phyloP scores from a whole-genome alignment of 1,140 invertebrate species.

The Trialeurodes vaporariorum region DNA sequence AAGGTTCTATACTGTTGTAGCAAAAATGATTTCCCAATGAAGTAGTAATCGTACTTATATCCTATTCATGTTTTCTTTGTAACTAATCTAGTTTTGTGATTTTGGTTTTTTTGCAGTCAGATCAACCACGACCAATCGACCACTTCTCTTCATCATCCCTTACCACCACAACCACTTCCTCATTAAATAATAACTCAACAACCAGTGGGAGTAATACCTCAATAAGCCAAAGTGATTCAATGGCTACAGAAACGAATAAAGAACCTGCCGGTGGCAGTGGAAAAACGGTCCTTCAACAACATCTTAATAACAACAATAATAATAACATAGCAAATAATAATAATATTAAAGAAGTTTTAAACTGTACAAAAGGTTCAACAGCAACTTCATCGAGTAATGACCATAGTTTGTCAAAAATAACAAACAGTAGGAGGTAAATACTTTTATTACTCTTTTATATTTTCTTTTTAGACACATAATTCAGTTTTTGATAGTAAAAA shows the following conservation, averaged over 20 bases:
- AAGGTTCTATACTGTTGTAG: too few species aligned
- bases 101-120: background rate
- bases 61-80: too few species aligned
- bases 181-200: background rate
- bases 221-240: background rate
- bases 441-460: too few species aligned
- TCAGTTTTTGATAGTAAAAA: too few species aligned
- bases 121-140: background rate
- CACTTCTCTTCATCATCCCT: background rate
- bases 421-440: background rate
- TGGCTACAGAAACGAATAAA: background rate
- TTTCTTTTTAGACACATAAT: too few species aligned
- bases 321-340: background rate
- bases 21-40: too few species aligned
- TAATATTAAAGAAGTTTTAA: background rate
- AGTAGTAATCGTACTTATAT: too few species aligned
- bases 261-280: too few species aligned
- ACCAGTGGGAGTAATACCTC: background rate
- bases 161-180: background rate
- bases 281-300: background rate
- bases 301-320: background rate
- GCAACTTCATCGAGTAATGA: background rate
- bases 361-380: background rate
- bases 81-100: too few species aligned
- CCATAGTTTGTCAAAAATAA: background rate